Evolutionary conservation across 2,888 invertebrate genomes (phyloP).

Genomic region (Eulithis testata): DNA sequence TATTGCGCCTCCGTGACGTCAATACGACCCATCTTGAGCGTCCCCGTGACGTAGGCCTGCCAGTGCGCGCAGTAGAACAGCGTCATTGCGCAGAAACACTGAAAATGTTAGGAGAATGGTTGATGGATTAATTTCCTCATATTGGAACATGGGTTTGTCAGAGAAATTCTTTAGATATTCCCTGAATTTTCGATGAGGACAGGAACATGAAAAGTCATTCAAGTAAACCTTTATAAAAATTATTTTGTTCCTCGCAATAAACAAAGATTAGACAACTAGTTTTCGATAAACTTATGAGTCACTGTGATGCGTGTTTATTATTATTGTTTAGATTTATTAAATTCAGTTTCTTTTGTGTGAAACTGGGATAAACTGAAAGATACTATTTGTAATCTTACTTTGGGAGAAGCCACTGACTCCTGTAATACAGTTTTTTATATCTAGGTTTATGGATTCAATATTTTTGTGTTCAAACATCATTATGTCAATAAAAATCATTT

Average conservation of each 20-base stretch:
- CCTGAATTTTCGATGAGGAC: neutral
- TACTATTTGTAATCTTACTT: no score
- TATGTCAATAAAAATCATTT: no score
- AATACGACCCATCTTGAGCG: constrained; percentile 93
- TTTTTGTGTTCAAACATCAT: no score
- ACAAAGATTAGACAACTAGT: no score
- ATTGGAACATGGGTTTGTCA: no score
- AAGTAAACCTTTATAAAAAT: neutral
- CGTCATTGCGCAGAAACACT: constrained; percentile 97
- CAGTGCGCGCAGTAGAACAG: constrained; percentile 99
- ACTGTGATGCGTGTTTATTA: neutral
- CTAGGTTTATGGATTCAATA: no score
- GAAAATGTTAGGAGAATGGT: constrained; percentile 58
- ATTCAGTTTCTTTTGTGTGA: no score
- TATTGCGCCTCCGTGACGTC: constrained; percentile 99
- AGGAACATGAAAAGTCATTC: neutral
- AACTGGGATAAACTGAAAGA: no score
- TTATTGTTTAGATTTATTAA: no score
- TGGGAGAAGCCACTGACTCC: no score
- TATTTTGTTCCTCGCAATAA: no score
- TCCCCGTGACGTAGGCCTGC: constrained; percentile 99
- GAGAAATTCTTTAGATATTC: neutral
- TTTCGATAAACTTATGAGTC: constrained; percentile 1
- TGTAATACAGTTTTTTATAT: no score
- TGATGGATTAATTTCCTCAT: neutral